Percentiles rank a stretch among this genome's conserved stretches.
Conservation (phyloP, 2,797 vertebrate genomes). For the Siniperca obscura region DNA sequence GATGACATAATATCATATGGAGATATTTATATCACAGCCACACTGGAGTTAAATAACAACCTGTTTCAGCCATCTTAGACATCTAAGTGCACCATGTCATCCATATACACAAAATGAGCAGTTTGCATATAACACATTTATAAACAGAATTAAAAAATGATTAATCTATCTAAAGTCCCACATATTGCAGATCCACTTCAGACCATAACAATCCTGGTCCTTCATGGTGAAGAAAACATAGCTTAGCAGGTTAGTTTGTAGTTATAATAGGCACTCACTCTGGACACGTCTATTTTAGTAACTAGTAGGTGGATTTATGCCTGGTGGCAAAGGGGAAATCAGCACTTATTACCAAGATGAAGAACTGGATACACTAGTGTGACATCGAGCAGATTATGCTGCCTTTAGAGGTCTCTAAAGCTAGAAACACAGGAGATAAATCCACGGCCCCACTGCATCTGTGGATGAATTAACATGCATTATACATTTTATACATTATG, state of each 20-base stretch:
- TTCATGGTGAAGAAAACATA: not conserved
- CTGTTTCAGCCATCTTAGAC: not conserved
- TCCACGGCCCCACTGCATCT: not conserved
- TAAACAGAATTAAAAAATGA: too few species aligned
- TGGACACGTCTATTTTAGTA: not conserved
- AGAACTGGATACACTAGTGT: not conserved
- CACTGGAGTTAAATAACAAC: not conserved
- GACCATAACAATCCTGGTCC: not conserved
- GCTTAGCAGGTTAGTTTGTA: not conserved
- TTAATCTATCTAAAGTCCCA: not conserved
- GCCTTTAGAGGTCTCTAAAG: slow-evolving; percentile 4
- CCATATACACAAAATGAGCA: not conserved
- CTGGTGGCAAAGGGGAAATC: not conserved
- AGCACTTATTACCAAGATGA: not conserved
- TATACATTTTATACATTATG: slow-evolving; percentile 14
- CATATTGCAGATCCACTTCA: not conserved
- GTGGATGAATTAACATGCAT: not conserved
- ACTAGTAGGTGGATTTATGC: not conserved
- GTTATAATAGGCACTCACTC: not conserved
- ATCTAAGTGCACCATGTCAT: too few species aligned
- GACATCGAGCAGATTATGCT: slow-evolving; percentile 1
- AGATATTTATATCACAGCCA: not conserved
- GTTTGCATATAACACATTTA: not conserved
- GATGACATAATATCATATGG: not conserved
- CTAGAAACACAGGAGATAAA: not conserved